phyloP scores from a whole-genome alignment of 2,113 vertebrate species.

The Entomyzon cyanotis region DNA sequence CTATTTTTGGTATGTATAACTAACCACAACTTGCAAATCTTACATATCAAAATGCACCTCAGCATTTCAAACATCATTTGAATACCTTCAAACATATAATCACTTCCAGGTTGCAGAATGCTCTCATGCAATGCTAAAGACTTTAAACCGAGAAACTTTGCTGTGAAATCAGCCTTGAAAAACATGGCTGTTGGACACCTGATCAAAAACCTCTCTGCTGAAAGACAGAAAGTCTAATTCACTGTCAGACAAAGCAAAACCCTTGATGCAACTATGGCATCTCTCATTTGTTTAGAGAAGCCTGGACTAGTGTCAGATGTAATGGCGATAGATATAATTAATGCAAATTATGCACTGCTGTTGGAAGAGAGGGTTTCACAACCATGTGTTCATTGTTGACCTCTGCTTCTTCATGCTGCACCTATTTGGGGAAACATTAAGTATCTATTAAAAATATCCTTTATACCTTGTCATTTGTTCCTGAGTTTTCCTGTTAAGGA shows the following conservation, averaged over 20 bases:
- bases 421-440: not conserved
- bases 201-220: not conserved
- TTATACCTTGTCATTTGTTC: not conserved
- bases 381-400: rapidly evolving
- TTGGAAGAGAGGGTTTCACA: not conserved
- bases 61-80: not conserved
- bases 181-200: not conserved
- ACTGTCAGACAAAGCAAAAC: not conserved
- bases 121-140: not conserved
- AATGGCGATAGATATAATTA: not conserved
- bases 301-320: not conserved
- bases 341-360: not conserved
- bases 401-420: not conserved
- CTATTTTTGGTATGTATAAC: not conserved
- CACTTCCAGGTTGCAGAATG: not conserved
- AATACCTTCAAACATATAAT: not conserved
- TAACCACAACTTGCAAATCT: not conserved
- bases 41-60: not conserved
- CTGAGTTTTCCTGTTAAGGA: not conserved
- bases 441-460: not conserved
- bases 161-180: not conserved
- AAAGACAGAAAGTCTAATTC: not conserved
- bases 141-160: not conserved
- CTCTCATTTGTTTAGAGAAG: not conserved
- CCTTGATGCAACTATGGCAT: not conserved